These are phyloP conservation scores for Parus major DNA, from an alignment of 2,113 vertebrate species.

Conservation along the genomic window DNA sequence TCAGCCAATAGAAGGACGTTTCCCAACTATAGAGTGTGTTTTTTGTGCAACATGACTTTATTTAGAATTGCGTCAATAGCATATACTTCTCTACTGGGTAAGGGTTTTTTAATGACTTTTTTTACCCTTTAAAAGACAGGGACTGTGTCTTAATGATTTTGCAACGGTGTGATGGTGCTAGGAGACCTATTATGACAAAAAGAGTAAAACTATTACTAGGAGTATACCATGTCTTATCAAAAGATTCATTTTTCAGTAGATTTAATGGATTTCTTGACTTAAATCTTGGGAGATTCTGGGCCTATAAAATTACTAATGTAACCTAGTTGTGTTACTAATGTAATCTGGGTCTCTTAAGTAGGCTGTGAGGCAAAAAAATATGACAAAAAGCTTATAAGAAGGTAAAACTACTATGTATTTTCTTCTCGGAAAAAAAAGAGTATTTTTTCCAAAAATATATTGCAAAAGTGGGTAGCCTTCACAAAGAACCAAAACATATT, in stretches of 20 bases:
- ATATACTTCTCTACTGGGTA: not conserved
- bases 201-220: not conserved
- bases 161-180: not conserved
- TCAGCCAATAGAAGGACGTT: not conserved
- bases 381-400: not conserved
- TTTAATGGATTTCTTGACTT: not conserved
- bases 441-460: not conserved
- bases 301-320: not conserved
- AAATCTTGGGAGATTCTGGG: not conserved
- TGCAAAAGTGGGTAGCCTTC: not conserved
- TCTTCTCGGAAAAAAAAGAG: fast-evolving
- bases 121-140: not conserved
- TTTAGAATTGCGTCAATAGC: not conserved
- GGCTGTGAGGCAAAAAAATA: not conserved
- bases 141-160: not conserved
- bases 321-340: not conserved
- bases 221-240: not conserved
- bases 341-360: not conserved
- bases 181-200: not conserved
- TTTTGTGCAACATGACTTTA: not conserved
- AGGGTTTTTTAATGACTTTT: not conserved
- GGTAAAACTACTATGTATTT: not conserved
- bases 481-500: not conserved
- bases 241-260: not conserved
- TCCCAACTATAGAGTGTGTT: not conserved